phyloP scores from a whole-genome alignment of 92 coral and sea anemone genomes.

The Pocillopora meandrina region DNA sequence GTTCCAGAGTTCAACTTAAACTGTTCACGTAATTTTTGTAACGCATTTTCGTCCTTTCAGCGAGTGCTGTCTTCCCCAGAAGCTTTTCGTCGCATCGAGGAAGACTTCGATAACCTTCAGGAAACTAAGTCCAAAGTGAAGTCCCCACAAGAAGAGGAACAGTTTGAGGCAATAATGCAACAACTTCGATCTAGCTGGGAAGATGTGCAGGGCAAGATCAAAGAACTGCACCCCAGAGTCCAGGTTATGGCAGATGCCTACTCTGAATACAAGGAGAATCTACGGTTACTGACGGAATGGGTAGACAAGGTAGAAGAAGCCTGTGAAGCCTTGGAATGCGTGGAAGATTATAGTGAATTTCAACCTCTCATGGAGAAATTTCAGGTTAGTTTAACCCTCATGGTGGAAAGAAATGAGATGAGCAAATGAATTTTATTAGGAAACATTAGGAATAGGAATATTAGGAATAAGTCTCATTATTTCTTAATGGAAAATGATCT shows the following conservation, averaged over 20 bases:
- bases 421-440: no score
- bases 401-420: no score
- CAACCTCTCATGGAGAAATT: constrained; percentile 60
- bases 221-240: constrained; percentile 49
- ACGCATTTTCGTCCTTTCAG: background rate
- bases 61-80: constrained; percentile 43
- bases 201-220: constrained; percentile 50
- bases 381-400: constrained; percentile 48
- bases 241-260: constrained; percentile 67
- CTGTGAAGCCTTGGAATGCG: constrained; percentile 53
- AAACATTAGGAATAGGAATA: no score
- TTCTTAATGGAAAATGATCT: no score
- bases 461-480: no score
- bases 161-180: constrained; percentile 31
- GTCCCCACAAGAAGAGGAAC: constrained; percentile 45
- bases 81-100: constrained; percentile 41
- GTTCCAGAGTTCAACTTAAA: no score
- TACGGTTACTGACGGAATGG: constrained; percentile 50
- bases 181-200: constrained; percentile 57
- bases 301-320: constrained; percentile 53
- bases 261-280: constrained; percentile 60
- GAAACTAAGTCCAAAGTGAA: constrained; percentile 52
- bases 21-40: background rate
- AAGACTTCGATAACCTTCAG: constrained; percentile 50
- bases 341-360: constrained; percentile 63